phyloP scores from a whole-genome alignment of 1,140 invertebrate species.

The Paraescarpia echinospica region DNA sequence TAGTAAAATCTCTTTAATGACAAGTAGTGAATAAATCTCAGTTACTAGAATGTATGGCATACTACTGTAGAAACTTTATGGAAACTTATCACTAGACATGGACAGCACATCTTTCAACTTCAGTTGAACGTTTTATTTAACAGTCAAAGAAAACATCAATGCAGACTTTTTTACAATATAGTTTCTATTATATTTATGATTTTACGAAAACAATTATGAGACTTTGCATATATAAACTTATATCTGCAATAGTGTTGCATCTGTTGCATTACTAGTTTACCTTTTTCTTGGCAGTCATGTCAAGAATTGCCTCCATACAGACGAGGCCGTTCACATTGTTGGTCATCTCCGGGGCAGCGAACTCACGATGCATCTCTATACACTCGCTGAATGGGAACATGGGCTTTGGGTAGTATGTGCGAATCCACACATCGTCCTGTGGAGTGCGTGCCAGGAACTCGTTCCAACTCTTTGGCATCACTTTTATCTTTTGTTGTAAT shows the following conservation, averaged over 20 bases:
- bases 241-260: neutral
- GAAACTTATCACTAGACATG: too few relatives aligned
- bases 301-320: constrained; percentile 17
- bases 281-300: constrained; percentile 31
- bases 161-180: neutral
- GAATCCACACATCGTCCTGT: constrained; percentile 29
- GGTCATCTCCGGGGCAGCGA: constrained; percentile 26
- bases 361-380: constrained; percentile 23
- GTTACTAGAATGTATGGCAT: too few relatives aligned
- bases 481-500: neutral
- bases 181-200: neutral
- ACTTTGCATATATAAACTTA: neutral
- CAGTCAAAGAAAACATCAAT: too few relatives aligned
- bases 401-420: constrained; percentile 19
- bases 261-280: constrained; percentile 3
- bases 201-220: constrained; percentile 9
- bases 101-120: too few relatives aligned
- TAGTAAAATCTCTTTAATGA: too few relatives aligned
- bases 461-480: constrained; percentile 13
- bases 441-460: constrained; percentile 17
- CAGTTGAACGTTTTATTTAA: too few relatives aligned
- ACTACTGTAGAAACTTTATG: too few relatives aligned
- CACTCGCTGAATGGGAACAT: constrained; percentile 9
- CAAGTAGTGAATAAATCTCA: too few relatives aligned
- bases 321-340: constrained; percentile 25